These are phyloP conservation scores for Eriosoma lanigerum DNA, from an alignment of 1,140 invertebrate species.

Conservation along the genomic window DNA sequence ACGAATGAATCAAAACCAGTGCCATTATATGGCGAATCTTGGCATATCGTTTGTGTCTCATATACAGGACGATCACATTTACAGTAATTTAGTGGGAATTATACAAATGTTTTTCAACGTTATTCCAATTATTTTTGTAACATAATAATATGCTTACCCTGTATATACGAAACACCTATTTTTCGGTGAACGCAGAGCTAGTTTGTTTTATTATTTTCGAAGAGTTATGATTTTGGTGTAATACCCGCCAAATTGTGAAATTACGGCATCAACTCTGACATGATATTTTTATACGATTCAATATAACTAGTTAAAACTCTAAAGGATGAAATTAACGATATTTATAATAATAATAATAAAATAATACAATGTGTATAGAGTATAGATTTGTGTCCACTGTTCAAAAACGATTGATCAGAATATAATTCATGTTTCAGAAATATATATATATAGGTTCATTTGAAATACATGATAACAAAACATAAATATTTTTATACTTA, in stretches of 20 bases:
- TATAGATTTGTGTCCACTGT: background rate
- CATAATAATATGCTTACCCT: no score
- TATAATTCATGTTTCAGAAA: background rate
- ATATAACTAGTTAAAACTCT: background rate
- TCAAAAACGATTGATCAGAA: background rate
- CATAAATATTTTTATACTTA: no score
- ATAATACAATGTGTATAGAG: background rate
- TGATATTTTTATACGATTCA: conserved; percentile 4
- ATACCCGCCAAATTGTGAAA: conserved; percentile 9
- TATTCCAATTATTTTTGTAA: no score
- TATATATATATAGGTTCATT: background rate
- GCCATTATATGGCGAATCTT: background rate
- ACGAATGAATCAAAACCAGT: background rate
- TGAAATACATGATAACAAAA: background rate
- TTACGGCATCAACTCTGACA: background rate
- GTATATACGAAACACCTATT: no score
- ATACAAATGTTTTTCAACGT: no score
- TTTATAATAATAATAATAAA: background rate
- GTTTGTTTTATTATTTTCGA: no score
- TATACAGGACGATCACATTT: no score
- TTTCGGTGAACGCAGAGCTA: background rate
- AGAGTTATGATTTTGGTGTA: background rate
- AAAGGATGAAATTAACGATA: background rate
- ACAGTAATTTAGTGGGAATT: no score
- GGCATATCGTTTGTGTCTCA: background rate